Percentiles rank a stretch among this genome's conserved stretches.
Conservation (phyloP, 2,888 invertebrate genomes). For the Polymixis flavicincta region DNA sequence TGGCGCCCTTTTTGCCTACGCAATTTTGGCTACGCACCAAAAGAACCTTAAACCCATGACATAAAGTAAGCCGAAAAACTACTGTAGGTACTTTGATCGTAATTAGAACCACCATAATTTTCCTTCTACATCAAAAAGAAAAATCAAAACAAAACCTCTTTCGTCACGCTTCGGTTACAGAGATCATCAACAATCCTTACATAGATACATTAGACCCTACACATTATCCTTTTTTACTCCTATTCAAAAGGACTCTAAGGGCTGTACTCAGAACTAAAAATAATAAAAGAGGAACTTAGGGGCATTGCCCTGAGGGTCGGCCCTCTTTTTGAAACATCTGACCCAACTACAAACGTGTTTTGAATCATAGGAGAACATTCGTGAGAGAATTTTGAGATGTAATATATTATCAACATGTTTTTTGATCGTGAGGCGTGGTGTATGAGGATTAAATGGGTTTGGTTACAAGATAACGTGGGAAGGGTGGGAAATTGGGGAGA, state of each 20-base stretch:
- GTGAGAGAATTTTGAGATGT: conserved; percentile 70
- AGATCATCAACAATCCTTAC: conserved; percentile 26
- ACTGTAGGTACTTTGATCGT: too few species aligned
- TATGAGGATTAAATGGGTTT: not conserved
- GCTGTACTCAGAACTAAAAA: conserved; percentile 67
- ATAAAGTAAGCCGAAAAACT: too few species aligned
- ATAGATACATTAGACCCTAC: conserved; percentile 59
- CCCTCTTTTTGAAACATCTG: conserved; percentile 69
- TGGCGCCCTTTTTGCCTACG: not conserved
- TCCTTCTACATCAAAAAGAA: not conserved
- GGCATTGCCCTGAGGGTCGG: conserved; percentile 71
- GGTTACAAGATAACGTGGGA: conserved; percentile 13
- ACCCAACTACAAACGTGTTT: conserved; percentile 73
- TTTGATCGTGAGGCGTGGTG: conserved; percentile 26
- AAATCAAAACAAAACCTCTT: not conserved
- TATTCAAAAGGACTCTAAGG: conserved; percentile 63
- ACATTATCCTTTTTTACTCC: conserved; percentile 60
- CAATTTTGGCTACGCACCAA: too few species aligned
- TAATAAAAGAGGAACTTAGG: conserved; percentile 69
- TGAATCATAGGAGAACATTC: conserved; percentile 64
- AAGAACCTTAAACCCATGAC: too few species aligned
- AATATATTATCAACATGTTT: conserved; percentile 49
- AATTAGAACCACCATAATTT: not conserved
- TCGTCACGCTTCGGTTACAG: conserved; percentile 39
- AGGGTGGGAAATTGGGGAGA: not conserved